Evolutionary conservation across 2,113 vertebrate species (phyloP), one percentile per base, ranked within the genome.

Genomic region (Strigops habroptila): DNA sequence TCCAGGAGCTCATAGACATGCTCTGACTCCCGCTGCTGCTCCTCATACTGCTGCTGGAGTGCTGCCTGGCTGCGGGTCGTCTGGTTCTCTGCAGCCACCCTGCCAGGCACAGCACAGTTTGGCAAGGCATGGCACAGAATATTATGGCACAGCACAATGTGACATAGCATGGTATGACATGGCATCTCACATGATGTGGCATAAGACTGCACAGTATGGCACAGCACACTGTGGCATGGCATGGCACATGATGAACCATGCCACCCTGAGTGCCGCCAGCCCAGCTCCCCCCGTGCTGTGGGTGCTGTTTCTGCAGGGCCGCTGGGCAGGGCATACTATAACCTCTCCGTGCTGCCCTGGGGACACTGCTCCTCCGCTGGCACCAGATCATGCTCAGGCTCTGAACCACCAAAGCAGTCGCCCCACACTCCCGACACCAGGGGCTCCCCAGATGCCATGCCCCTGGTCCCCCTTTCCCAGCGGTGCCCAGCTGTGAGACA

Each of bases 1-100:
- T 98, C 97, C 89, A 99, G 97, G 84, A 98, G 95, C 79, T 98
- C 98, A 0, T 98, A 98, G 73, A 98, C 98, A 1, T 98, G 98
- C 80, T 98, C 97, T 0, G 98, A 98, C 91, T 99, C 98, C 86
- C 98, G 97, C 96, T 98, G 98, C 14, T 53, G 95, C 82, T 99
- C 98, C 35, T 98, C 97, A 86, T 97, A 98, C 93, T 98, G 98
- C 70, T 96, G 97, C 94, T 82, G 98, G 76, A 98, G 97, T 14
- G 97, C 98, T 1, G 98, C 98, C 86, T 98, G 98, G 97, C 98
- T 98, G 91, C 98, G 98, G 97, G 95, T 98, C 14, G 97, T 98
- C 95, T 98, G 90, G 53, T 88, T 97, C 96, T 98, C 98, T 1
- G 91, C 98, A 0, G 97, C 97, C 14, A 96, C 96, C 95, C 99